Conservation (phyloP, 1,140 invertebrate genomes). For the Trypoxylus dichotomus region DNA sequence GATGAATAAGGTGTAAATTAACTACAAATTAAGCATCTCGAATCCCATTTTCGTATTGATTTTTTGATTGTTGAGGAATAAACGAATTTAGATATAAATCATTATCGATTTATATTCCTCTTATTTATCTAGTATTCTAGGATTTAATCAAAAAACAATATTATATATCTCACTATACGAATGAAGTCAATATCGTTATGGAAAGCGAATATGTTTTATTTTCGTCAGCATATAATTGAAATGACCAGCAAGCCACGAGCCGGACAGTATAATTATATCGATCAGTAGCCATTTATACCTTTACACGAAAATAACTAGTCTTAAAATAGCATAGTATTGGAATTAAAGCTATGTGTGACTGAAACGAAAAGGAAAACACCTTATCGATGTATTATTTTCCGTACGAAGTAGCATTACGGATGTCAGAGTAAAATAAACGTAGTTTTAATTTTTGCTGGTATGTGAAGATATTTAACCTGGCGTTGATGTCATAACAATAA, state of each 20-base stretch:
- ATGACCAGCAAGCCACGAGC: not conserved
- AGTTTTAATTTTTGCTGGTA: too few relatives aligned
- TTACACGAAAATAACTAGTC: not conserved
- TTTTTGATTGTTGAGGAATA: not conserved
- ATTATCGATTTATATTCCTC: not conserved
- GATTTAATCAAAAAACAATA: too few relatives aligned
- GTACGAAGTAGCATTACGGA: too few relatives aligned
- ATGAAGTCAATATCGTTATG: not conserved
- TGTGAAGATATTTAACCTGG: too few relatives aligned
- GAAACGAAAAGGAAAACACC: too few relatives aligned
- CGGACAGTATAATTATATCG: not conserved
- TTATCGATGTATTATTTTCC: too few relatives aligned
- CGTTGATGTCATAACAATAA: too few relatives aligned
- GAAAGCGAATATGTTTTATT: not conserved
- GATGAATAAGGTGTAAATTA: conserved; percentile 3
- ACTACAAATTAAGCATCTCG: not conserved
- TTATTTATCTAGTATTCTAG: not conserved
- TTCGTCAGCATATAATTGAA: not conserved
- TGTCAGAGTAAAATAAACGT: too few relatives aligned
- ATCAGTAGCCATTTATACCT: not conserved
- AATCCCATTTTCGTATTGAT: not conserved
- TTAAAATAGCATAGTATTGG: not conserved
- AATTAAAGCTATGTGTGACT: not conserved
- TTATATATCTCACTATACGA: too few relatives aligned
- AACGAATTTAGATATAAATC: not conserved